phyloP scores from a whole-genome alignment of 2,888 invertebrate species.

The Coenonympha arcania region DNA sequence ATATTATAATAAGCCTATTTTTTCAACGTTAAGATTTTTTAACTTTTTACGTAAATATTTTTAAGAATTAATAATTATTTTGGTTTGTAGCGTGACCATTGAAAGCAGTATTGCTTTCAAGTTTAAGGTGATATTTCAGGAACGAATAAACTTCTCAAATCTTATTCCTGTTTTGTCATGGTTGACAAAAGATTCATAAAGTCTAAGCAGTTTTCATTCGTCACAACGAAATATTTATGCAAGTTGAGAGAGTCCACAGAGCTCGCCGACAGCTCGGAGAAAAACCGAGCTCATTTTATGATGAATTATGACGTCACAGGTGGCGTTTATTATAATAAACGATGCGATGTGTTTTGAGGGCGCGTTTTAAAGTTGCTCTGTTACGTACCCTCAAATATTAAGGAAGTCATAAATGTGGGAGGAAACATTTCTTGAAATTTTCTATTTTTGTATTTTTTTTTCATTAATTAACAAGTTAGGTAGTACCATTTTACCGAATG shows the following conservation, averaged over 20 bases:
- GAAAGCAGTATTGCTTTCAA: no score
- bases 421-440: background rate
- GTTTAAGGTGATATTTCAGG: no score
- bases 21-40: no score
- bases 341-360: constrained; percentile 20
- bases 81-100: no score
- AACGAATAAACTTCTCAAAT: background rate
- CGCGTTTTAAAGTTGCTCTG: constrained; percentile 14
- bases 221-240: constrained; percentile 31
- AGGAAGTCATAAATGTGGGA: constrained; percentile 6
- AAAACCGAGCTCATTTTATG: constrained; percentile 32
- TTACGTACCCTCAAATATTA: constrained; percentile 12
- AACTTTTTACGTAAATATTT: no score
- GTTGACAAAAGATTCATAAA: no score
- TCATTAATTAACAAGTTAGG: no score
- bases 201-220: no score
- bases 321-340: constrained; percentile 31
- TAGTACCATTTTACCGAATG: no score
- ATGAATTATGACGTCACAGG: constrained; percentile 35
- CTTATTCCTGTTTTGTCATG: background rate
- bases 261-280: constrained; percentile 28
- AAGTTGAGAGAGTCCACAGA: constrained; percentile 30
- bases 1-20: no score
- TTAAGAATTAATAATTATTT: background rate
- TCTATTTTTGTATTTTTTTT: no score